phyloP scores from a whole-genome alignment of 1,140 invertebrate species.

The Pseudomyrmex pallidus region DNA sequence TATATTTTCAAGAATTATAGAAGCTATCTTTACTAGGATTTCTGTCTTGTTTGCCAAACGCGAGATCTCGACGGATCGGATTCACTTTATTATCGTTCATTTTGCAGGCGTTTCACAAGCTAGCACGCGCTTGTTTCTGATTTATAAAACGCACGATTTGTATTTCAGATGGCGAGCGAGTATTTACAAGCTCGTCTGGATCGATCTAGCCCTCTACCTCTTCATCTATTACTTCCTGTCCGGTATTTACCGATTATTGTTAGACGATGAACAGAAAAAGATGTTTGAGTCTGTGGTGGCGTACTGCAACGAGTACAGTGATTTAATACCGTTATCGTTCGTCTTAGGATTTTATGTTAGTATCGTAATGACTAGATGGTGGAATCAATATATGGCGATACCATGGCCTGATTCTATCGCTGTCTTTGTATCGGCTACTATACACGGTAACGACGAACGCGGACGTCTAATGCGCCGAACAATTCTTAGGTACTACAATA shows the following conservation, averaged over 20 bases:
- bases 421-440: conserved; percentile 93
- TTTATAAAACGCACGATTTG: conserved; percentile 34
- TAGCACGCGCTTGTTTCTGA: no score
- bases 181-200: conserved; percentile 91
- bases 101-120: background rate
- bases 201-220: conserved; percentile 88
- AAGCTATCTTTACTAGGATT: background rate
- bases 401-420: conserved; percentile 94
- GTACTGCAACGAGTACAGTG: conserved; percentile 92
- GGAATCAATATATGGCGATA: conserved; percentile 93
- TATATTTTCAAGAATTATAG: background rate
- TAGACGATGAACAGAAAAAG: conserved; percentile 86
- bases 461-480: conserved; percentile 95
- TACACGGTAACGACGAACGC: conserved; percentile 92
- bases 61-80: background rate
- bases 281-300: conserved; percentile 91
- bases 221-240: conserved; percentile 87
- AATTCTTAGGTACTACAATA: conserved; percentile 90
- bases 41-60: background rate
- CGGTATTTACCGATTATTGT: conserved; percentile 86
- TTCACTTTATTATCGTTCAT: background rate
- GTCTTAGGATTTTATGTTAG: conserved; percentile 97
- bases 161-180: conserved; percentile 89
- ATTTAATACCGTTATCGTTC: conserved; percentile 93
- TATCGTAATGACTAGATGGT: conserved; percentile 96